Evolutionary conservation across 2,113 vertebrate species (phyloP).

Genomic region (Rhizomys pruinosus): DNA sequence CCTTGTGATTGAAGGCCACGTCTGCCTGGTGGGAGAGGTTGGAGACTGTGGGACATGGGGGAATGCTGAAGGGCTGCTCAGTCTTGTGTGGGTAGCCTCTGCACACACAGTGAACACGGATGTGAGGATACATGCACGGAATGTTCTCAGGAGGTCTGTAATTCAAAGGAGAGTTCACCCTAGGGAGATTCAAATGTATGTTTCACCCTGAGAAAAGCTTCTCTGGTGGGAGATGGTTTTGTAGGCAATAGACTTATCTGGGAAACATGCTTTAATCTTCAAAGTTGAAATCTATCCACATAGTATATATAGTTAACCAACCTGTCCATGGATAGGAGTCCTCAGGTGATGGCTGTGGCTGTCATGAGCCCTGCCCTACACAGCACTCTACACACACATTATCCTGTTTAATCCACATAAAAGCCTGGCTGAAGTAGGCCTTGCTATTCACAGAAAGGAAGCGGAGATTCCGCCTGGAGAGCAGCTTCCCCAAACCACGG

Average conservation of each 20-base stretch:
- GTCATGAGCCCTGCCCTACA: not conserved
- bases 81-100: not conserved
- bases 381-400: not conserved
- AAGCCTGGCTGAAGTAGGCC: not conserved
- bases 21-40: not conserved
- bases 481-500: not conserved
- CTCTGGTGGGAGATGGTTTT: not conserved
- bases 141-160: not conserved
- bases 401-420: not conserved
- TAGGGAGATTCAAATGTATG: not conserved
- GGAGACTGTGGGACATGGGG: not conserved
- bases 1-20: not conserved
- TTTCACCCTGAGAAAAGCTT: not conserved
- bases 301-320: not conserved
- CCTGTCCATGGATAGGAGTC: not conserved
- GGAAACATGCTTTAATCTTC: constrained; percentile 15
- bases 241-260: not conserved
- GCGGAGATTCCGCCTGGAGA: not conserved
- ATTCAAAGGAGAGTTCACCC: not conserved
- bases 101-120: not conserved
- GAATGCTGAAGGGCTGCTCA: not conserved
- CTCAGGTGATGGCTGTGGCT: not conserved
- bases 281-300: not conserved
- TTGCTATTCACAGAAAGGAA: constrained; percentile 18
- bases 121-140: not conserved